Evolutionary conservation across 2,113 vertebrate species (phyloP), one percentile per base, ranked within the genome.

Genomic region (Puffinus mauretanicus): DNA sequence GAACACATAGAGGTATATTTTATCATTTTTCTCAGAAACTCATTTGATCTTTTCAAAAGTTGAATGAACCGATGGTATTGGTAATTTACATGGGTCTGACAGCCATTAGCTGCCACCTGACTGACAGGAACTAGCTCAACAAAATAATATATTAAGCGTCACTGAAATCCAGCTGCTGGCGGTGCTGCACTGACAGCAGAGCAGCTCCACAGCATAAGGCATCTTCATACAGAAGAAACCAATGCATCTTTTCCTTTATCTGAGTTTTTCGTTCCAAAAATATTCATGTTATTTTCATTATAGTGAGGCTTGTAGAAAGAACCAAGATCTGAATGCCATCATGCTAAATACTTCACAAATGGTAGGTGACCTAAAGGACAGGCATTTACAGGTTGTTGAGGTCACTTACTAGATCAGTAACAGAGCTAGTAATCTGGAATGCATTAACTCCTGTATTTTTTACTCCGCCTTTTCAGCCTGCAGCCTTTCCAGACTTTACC

Each of bases 1-100:
- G 51, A 67, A 93, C 85, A 79, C 7, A 4, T 4, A 75, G 88
- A 97, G 97, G 98, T 98, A 94, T 80, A 36, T 69, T 86, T 90
- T 46, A 75, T 57, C 4, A 7, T 69, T 91, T 78, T 84, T 46
- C 58, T 71, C 66, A 30, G 81, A 88, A 91, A 62, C 18, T 62
- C 9, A 16, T 82, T 57, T 79, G 27, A 38, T 69, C 36, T 89
- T 71, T 70, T 42, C 27, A 34, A 29, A 75, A 87, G 29, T 26
- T 58, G 36, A 83, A 73, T 24, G 24, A 73, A 13, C 10, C 2
- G 3, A 10, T 16, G 51, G 6, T 27, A 38, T 6, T 60, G 69
- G 11, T 82, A 32, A 22, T 78, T 80, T 46, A 6, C 22, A 47
- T 27, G 57, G 40, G 24, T 51, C 47, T 82, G 38, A 38, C 32